Evolutionary conservation across 2,113 vertebrate genomes (phyloP).

Genomic region (Psephotus haematonotus): DNA sequence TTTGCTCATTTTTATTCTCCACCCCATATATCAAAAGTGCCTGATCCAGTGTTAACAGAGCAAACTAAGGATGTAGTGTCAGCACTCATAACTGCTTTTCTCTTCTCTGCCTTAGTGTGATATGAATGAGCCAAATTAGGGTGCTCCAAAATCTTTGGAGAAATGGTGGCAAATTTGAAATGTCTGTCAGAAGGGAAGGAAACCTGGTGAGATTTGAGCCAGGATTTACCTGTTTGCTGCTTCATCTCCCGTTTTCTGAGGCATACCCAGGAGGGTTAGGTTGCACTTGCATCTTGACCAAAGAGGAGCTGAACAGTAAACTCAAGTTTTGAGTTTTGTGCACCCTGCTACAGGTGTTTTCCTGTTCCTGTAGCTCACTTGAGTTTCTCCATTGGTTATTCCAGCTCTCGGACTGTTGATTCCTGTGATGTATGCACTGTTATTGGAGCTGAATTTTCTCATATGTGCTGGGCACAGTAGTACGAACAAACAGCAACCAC

Average conservation of each 20-base stretch:
- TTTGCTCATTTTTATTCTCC: neutral
- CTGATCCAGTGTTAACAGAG: rapidly evolving
- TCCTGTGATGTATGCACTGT: neutral
- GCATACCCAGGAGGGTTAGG: rapidly evolving
- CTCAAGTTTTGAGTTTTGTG: neutral
- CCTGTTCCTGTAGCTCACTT: neutral
- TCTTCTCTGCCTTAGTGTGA: neutral
- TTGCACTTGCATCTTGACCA: neutral
- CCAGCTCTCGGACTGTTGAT: neutral
- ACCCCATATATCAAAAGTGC: neutral
- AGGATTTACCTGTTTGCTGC: neutral
- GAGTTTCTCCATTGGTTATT: neutral
- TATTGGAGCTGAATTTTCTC: neutral
- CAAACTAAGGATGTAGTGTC: neutral
- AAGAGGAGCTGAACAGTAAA: neutral
- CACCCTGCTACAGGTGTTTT: neutral
- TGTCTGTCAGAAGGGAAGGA: neutral
- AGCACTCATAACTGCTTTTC: neutral
- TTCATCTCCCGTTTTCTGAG: neutral
- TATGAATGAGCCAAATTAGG: neutral
- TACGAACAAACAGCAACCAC: neutral
- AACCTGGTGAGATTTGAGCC: neutral
- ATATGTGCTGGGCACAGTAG: neutral
- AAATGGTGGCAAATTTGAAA: neutral
- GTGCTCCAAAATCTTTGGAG: neutral